Evolutionary conservation across 2,113 vertebrate genomes (phyloP), one percentile per base, ranked within the genome.

Genomic region (Oryzias javanicus): DNA sequence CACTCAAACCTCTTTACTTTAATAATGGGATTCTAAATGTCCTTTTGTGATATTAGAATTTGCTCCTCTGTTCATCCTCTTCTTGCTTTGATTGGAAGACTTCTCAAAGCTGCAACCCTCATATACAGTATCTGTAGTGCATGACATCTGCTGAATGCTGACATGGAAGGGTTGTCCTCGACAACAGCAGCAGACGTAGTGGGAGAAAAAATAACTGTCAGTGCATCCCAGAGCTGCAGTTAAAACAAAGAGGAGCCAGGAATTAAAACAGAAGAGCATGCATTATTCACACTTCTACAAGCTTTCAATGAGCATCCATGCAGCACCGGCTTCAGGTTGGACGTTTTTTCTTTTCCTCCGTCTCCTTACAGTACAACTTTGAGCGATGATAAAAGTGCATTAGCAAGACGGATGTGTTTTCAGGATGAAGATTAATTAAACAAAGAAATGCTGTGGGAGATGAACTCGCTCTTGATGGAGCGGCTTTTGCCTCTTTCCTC

Each of bases 391-490:
- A 74, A 78, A 79, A 82, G 75, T 75, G 79, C 77, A 86, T 88
- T 78, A 81, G 69, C 49, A 66, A 78, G 76, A 79, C 44, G 24
- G 59, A 64, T 65, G 56, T 19, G 53, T 81, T 76, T 60, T 72
- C 24, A 24, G 72, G 75, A 88, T 80, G 72, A 82, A 86, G 82
- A 88, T 88, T 66, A 82, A 88, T 85, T 83, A 80, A 55, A 55
- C 54, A 69, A 61, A 69, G 66, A 72, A 67, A 52, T 48, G 70
- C 66, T 58, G 66, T 56, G 20, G 71, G 76, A 76, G 72, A 79
- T 3, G 61, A 76, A 67, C 70, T 29, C 24, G 44, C 57, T 67
- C 35, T 66, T 72, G 74, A 85, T 74, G 63, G 73, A 81, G 80
- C 12, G 63, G 81, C 75, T 60, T 58, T 57, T 61, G 56, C 55